Evolutionary conservation across 2,113 vertebrate genomes (phyloP).

Genomic region (Pachyramphus minor): DNA sequence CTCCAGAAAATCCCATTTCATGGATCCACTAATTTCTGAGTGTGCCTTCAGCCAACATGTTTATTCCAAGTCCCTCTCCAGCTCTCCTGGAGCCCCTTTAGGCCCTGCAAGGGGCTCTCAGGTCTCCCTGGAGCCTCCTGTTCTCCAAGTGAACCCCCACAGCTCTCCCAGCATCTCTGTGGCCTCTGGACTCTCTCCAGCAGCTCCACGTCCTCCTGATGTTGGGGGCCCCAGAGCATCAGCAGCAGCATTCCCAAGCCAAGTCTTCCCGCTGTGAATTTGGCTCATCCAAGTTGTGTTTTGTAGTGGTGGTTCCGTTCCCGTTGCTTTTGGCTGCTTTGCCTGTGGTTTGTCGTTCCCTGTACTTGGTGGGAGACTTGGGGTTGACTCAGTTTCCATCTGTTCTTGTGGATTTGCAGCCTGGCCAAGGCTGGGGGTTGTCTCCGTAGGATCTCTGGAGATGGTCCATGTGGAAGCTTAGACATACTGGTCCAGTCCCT

Average conservation of each 20-base stretch:
- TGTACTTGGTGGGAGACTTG: neutral
- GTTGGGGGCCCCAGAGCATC: neutral
- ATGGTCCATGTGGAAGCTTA: neutral
- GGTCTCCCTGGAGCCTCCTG: neutral
- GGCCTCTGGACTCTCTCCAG: neutral
- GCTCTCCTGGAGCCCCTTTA: neutral
- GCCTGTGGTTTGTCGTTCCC: neutral
- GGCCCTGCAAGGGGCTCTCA: neutral
- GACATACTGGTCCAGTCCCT: neutral
- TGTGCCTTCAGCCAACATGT: fast-evolving
- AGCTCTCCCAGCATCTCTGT: fast-evolving
- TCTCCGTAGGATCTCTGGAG: no score
- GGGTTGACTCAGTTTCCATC: neutral
- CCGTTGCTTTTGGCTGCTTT: fast-evolving
- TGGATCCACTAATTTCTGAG: neutral
- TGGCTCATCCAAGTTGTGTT: neutral
- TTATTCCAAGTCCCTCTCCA: neutral
- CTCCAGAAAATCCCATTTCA: neutral
- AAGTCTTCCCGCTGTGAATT: fast-evolving
- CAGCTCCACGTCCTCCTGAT: neutral
- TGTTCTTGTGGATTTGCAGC: neutral
- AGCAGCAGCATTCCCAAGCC: neutral
- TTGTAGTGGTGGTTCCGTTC: neutral
- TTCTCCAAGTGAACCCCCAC: neutral
- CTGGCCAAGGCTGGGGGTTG: neutral